phyloP scores from a whole-genome alignment of 2,888 invertebrate species.

The Epinotia brunnichana region DNA sequence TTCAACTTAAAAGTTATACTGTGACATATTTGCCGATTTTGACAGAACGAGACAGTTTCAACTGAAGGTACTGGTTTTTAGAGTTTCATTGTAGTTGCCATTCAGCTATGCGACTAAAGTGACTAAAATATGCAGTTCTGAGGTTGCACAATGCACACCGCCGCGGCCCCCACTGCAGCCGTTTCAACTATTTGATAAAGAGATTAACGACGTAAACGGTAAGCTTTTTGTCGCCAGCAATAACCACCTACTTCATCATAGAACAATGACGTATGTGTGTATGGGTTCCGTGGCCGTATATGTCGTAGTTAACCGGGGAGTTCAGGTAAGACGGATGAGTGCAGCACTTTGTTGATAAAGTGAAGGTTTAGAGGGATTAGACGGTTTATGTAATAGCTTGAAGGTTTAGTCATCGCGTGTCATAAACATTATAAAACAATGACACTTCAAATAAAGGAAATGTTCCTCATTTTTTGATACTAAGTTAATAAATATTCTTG shows the following conservation, averaged over 20 bases:
- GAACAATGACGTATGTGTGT: constrained; percentile 8
- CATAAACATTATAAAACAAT: constrained; percentile 4
- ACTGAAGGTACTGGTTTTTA: constrained; percentile 4
- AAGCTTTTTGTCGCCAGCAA: constrained; percentile 42
- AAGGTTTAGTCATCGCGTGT: constrained; percentile 20
- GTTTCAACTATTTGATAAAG: constrained; percentile 61
- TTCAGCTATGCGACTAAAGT: constrained; percentile 53
- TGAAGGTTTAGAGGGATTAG: constrained; percentile 42
- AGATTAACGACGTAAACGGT: constrained; percentile 52
- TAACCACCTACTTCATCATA: constrained; percentile 5
- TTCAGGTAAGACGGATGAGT: constrained; percentile 36
- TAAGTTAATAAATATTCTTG: background rate
- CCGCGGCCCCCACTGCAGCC: constrained; percentile 55
- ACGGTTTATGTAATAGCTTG: constrained; percentile 35
- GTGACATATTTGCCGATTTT: background rate
- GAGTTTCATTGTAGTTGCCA: constrained; percentile 5
- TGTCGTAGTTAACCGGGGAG: constrained; percentile 1
- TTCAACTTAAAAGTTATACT: background rate
- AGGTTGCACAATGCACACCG: constrained; percentile 65
- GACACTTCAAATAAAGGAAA: constrained; percentile 16
- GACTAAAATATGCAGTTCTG: constrained; percentile 62
- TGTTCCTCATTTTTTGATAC: background rate
- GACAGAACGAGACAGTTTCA: background rate
- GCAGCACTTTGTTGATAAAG: constrained; percentile 40
- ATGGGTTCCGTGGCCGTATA: background rate